phyloP scores from a whole-genome alignment of 2,888 invertebrate genomes.

The Bimastos eiseni region DNA sequence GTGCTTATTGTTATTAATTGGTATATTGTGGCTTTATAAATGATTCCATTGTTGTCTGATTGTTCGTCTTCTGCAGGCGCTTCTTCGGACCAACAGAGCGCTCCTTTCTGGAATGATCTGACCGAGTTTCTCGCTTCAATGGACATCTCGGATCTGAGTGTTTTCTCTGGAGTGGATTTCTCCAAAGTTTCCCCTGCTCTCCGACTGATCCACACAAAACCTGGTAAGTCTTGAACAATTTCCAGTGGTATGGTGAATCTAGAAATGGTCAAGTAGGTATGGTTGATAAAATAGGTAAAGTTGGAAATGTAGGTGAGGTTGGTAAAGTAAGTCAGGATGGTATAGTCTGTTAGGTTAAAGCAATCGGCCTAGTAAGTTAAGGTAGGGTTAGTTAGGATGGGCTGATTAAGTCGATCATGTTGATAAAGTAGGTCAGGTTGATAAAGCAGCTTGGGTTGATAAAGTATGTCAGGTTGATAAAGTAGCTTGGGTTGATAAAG shows the following conservation, averaged over 20 bases:
- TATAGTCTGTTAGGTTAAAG: too few relatives aligned
- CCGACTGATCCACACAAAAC: conserved; percentile 19
- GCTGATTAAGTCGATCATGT: too few relatives aligned
- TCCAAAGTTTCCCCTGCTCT: not conserved
- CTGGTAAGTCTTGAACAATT: not conserved
- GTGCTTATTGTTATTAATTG: not conserved
- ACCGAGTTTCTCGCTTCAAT: not conserved
- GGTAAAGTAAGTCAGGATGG: too few relatives aligned
- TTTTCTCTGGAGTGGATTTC: not conserved
- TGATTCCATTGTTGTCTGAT: not conserved
- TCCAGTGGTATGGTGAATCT: not conserved
- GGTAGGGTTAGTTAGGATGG: too few relatives aligned
- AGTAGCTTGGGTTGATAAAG: not conserved
- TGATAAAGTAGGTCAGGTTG: too few relatives aligned
- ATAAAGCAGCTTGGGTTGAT: not conserved
- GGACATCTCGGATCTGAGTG: not conserved
- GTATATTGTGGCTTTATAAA: not conserved
- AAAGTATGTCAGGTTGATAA: not conserved
- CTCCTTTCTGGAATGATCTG: not conserved
- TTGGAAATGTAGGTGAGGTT: too few relatives aligned
- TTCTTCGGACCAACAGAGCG: not conserved
- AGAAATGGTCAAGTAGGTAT: not conserved
- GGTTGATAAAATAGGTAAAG: not conserved
- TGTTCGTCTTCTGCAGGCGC: not conserved
- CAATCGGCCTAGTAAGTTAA: too few relatives aligned